These are phyloP conservation scores for Melitaea cinxia DNA, from an alignment of 1,140 invertebrate species.

Conservation along the genomic window DNA sequence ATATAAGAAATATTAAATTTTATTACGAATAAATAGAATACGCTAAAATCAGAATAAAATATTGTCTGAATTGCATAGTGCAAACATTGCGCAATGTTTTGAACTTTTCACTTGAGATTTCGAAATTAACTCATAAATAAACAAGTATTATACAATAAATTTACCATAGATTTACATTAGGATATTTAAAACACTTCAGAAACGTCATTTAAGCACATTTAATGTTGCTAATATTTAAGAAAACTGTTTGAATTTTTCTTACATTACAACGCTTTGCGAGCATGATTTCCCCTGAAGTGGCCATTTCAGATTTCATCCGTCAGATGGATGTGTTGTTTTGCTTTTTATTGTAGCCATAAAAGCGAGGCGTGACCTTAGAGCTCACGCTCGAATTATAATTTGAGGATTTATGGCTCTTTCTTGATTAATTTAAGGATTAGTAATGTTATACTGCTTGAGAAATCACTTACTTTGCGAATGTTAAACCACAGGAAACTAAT, in stretches of 20 bases:
- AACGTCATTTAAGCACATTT: background rate
- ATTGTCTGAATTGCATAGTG: too few relatives aligned
- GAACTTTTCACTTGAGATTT: too few relatives aligned
- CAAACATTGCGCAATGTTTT: too few relatives aligned
- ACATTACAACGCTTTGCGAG: constrained; percentile 21
- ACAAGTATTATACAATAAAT: too few relatives aligned
- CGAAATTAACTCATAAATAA: too few relatives aligned
- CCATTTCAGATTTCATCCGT: constrained; percentile 65
- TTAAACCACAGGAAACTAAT: too few relatives aligned
- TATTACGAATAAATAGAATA: too few relatives aligned
- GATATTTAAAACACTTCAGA: too few relatives aligned
- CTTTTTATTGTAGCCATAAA: constrained; percentile 70
- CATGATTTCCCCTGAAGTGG: constrained; percentile 37
- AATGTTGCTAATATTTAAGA: background rate
- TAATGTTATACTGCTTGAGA: background rate
- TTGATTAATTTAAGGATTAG: constrained; percentile 13
- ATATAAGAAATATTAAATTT: too few relatives aligned
- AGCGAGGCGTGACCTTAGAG: constrained; percentile 55
- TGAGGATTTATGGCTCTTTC: constrained; percentile 36
- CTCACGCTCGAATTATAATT: constrained; percentile 56
- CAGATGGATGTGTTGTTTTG: constrained; percentile 68
- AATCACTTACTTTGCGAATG: too few relatives aligned
- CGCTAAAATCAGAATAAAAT: too few relatives aligned
- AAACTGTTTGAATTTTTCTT: background rate
- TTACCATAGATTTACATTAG: too few relatives aligned